Evolutionary conservation across 2,113 vertebrate genomes (phyloP).

Genomic region (Tragelaphus strepsiceros): DNA sequence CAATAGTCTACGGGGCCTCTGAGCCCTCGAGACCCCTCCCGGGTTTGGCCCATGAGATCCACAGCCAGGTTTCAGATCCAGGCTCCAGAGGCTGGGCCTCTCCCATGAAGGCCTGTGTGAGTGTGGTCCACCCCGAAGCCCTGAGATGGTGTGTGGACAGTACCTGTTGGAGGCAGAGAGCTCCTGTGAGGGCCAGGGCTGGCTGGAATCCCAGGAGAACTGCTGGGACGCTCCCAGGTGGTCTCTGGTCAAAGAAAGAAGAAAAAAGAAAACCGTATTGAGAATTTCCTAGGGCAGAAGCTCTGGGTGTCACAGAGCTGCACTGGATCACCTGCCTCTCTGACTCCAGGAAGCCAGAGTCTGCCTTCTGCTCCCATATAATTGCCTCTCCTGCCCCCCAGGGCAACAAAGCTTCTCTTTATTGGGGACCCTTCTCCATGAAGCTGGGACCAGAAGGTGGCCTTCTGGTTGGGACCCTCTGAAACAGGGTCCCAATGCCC

Average conservation of each 20-base stretch:
- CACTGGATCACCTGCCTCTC: not conserved
- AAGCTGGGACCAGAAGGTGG: not conserved
- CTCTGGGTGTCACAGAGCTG: not conserved
- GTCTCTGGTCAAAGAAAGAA: slow-evolving; percentile 84
- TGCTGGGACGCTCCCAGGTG: slow-evolving; percentile 94
- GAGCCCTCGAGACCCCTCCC: not conserved
- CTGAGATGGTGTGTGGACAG: accelerated
- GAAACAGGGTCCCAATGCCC: accelerated
- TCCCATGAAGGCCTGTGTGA: not conserved
- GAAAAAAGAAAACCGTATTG: slow-evolving; percentile 15
- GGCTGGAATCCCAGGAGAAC: slow-evolving; percentile 85
- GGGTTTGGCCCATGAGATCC: not conserved
- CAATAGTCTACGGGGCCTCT: not conserved
- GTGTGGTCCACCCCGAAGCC: not conserved
- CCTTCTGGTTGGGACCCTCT: not conserved
- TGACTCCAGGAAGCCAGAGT: not conserved
- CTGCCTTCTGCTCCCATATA: not conserved
- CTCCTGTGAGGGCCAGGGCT: slow-evolving; percentile 88
- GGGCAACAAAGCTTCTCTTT: not conserved
- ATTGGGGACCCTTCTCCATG: not conserved
- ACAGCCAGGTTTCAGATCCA: not conserved
- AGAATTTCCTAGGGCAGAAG: not conserved
- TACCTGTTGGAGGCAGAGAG: slow-evolving; percentile 92
- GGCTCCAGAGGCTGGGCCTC: not conserved
- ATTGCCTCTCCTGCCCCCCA: not conserved